Evolutionary conservation across 2,113 vertebrate species (phyloP).

Genomic region (cat (Felis catus)): DNA sequence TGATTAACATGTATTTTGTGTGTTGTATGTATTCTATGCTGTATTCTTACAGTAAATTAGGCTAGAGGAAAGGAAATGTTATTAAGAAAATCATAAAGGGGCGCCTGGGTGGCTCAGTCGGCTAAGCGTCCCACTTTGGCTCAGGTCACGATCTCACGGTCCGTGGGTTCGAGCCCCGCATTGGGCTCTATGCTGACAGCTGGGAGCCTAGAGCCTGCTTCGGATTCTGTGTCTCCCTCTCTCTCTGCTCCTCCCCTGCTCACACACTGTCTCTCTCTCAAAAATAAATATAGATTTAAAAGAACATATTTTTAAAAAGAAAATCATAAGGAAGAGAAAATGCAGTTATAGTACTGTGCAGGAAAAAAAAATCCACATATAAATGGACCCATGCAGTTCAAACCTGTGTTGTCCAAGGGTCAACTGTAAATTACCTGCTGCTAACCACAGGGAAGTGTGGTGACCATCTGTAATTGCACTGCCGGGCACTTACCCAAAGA

Average conservation of each 20-base stretch:
- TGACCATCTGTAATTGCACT: neutral
- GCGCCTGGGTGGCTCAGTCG: too few species aligned
- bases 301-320: neutral
- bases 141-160: too few species aligned
- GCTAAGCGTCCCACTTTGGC: too few species aligned
- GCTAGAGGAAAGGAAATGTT: neutral
- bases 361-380: too few species aligned
- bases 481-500: neutral
- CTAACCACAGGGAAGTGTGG: neutral
- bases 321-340: neutral
- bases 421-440: fast-evolving
- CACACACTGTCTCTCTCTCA: too few species aligned
- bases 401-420: neutral
- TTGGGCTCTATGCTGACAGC: too few species aligned
- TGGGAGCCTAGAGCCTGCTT: too few species aligned
- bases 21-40: neutral
- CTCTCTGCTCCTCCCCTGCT: too few species aligned
- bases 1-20: neutral
- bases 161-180: too few species aligned
- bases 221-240: too few species aligned
- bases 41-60: neutral
- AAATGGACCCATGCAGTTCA: neutral
- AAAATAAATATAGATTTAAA: too few species aligned
- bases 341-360: neutral
- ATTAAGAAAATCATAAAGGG: neutral